phyloP scores from a whole-genome alignment of 1,140 invertebrate species.

The Sitobion miscanthi region DNA sequence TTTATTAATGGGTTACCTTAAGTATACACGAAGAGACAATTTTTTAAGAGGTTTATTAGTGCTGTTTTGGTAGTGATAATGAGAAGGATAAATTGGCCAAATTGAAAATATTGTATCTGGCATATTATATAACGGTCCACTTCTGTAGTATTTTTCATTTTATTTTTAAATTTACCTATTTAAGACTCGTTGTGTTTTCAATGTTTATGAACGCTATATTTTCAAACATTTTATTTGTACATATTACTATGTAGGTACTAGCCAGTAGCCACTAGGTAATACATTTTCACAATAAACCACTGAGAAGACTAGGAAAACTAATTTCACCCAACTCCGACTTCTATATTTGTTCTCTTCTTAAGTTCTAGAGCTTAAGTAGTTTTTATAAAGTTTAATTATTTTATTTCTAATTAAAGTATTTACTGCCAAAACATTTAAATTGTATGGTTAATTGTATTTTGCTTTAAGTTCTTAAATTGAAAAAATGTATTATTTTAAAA shows the following conservation, averaged over 20 bases:
- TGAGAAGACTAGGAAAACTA: background rate
- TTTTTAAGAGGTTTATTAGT: background rate
- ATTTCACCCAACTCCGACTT: background rate
- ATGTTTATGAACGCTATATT: background rate
- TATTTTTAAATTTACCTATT: background rate
- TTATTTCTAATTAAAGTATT: conserved; percentile 2
- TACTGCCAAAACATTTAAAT: background rate
- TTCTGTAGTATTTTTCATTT: background rate
- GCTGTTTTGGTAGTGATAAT: background rate
- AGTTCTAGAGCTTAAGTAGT: background rate
- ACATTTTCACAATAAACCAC: conserved; percentile 1
- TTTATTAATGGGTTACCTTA: background rate
- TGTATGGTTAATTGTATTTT: background rate
- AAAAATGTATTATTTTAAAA: background rate
- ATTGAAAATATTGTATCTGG: background rate
- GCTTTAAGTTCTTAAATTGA: background rate
- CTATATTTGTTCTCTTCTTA: background rate
- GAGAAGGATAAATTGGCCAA: background rate
- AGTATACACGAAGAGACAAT: too few species aligned
- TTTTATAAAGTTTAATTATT: conserved; percentile 18
- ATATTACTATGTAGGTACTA: background rate
- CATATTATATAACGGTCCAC: background rate
- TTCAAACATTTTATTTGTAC: background rate
- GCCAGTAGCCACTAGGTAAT: background rate
- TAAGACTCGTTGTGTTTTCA: background rate